phyloP scores from a whole-genome alignment of 2,888 invertebrate genomes.

The Barypeithes pellucidus region DNA sequence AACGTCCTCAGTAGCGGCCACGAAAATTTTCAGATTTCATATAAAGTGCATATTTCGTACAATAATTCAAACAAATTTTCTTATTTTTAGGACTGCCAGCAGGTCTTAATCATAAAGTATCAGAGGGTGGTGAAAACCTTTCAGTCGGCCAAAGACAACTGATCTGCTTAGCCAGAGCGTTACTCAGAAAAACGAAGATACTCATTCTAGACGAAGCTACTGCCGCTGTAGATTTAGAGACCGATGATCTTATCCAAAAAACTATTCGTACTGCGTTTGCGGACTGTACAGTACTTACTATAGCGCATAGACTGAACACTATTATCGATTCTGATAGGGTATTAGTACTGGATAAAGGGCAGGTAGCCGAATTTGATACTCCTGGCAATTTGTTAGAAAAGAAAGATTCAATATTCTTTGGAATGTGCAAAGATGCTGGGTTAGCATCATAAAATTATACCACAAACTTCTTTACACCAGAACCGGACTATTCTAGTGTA shows the following conservation, averaged over 20 bases:
- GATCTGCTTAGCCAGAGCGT: constrained; percentile 87
- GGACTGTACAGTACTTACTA: constrained; percentile 74
- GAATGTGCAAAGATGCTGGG: constrained; percentile 71
- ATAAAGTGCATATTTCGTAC: too few relatives aligned
- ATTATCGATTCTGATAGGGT: constrained; percentile 64
- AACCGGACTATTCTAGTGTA: too few relatives aligned
- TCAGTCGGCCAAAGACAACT: constrained; percentile 92
- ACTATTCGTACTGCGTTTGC: constrained; percentile 79
- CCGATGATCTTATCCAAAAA: constrained; percentile 90
- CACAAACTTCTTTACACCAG: too few relatives aligned
- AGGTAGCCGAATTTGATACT: constrained; percentile 66
- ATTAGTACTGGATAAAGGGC: constrained; percentile 66
- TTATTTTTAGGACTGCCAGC: constrained; percentile 51
- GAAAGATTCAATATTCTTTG: constrained; percentile 68
- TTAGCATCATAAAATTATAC: constrained; percentile 38
- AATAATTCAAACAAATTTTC: too few relatives aligned
- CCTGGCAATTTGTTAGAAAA: constrained; percentile 61
- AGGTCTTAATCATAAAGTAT: constrained; percentile 74
- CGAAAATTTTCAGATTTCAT: too few relatives aligned
- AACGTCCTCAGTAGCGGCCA: too few relatives aligned
- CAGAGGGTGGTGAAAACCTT: constrained; percentile 94
- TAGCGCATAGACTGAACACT: constrained; percentile 75
- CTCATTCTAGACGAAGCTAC: constrained; percentile 91
- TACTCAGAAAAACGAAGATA: constrained; percentile 89
- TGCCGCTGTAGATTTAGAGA: constrained; percentile 92